Evolutionary conservation across 1,140 invertebrate species (phyloP), one percentile per base, ranked within the genome.

Genomic region (Dermatophagoides farinae): DNA sequence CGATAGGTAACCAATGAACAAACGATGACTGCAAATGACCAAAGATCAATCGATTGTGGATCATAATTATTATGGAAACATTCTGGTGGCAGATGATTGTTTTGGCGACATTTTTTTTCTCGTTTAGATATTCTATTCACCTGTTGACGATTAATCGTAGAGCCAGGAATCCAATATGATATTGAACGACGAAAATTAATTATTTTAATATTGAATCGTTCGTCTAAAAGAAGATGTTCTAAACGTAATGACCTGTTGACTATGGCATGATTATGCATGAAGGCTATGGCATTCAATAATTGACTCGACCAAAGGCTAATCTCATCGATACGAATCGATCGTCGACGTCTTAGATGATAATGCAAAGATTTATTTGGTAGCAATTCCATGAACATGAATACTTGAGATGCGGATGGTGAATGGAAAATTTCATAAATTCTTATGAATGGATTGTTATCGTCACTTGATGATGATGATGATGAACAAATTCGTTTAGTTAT

Each of bases 71-170:
- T 23, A 14, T 11, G 23, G 39, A 55, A 55, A 20, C 16, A 39
- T 25, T 55, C 53, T 1, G 53, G 53, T 39, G 53, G 53, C 5
- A 55, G 38, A 25, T 55, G 53, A 44, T 55, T 55, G 53, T 55
- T 55, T 11, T 14, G 10, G 6, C 53, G 53, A 39, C 12, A n/a
- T 12, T 23, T 14, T 20, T 31, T 6, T 44, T 55, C 53, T 14
- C 53, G 53, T 12, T 31, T 11, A 38, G 53, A 25, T 5, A 55
- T 20, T 14, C 12, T 1, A 55, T 23, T 23, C 12, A 25, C n/a
- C 5, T n/a, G n/a, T 23, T 20, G 46, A 31, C 31, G 31, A 31
- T 8, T 8, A 31, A 31, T 31, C 2, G 31, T 31, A 31, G 31
- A 8, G 31, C 31, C 8, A 31, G 31, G 31, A 31, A 31, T 31